A percentile compares a stretch with the other conserved stretches of the same genome.
phyloP scores from a whole-genome alignment of 2,888 invertebrate genomes.

The Pandemis corylana region DNA sequence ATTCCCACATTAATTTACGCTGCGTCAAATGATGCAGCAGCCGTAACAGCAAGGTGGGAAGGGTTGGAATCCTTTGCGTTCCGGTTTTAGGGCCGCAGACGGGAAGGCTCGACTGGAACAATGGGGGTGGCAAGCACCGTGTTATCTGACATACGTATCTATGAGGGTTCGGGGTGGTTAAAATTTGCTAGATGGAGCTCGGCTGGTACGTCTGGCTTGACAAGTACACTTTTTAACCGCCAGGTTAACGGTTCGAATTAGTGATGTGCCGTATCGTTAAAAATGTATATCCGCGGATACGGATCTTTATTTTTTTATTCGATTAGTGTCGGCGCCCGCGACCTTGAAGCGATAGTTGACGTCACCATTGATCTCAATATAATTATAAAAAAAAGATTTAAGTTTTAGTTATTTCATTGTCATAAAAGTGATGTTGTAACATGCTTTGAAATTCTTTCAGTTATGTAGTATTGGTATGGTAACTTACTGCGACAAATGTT shows the following conservation, averaged over 20 bases:
- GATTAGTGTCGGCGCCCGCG: too few species aligned
- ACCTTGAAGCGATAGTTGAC: too few species aligned
- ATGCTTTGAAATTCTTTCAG: too few species aligned
- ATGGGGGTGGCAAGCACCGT: slow-evolving; percentile 34
- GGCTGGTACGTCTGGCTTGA: slow-evolving; percentile 30
- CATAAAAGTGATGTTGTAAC: too few species aligned
- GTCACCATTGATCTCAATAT: too few species aligned
- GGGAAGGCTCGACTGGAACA: slow-evolving; percentile 35
- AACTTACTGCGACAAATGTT: too few species aligned
- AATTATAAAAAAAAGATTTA: too few species aligned
- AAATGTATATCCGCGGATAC: too few species aligned
- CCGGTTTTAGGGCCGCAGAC: slow-evolving; percentile 12
- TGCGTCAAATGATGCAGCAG: slow-evolving; percentile 23
- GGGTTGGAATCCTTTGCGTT: slow-evolving; percentile 21
- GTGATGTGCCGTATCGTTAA: too few species aligned
- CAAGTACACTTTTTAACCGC: slow-evolving; percentile 24
- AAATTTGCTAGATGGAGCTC: slow-evolving; percentile 33
- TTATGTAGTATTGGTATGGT: too few species aligned
- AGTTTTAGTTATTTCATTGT: too few species aligned
- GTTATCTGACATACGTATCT: slow-evolving; percentile 39
- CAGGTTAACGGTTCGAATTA: neutral
- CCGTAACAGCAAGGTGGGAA: slow-evolving; percentile 14
- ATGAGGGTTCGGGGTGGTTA: slow-evolving; percentile 32
- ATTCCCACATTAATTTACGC: slow-evolving; percentile 14
- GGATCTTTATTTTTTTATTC: too few species aligned